Conservation (phyloP, 2,797 vertebrate species). For the Delichon dasypus region DNA sequence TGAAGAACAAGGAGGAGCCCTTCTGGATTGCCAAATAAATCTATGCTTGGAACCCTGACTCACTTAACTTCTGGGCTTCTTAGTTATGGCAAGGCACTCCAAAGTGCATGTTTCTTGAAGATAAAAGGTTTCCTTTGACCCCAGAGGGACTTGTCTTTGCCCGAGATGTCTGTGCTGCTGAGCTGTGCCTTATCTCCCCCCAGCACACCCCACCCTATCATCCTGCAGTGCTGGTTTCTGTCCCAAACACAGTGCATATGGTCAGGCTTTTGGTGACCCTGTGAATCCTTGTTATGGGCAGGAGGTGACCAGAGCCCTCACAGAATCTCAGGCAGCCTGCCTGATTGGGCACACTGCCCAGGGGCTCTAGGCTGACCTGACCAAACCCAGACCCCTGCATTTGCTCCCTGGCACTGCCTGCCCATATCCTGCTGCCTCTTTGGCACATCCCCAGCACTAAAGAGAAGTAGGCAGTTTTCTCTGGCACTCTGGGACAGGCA, state of each 20-base stretch:
- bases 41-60: not conserved
- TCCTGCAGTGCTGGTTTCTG: not conserved
- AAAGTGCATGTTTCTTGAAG: conserved; percentile 6
- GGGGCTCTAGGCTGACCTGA: not conserved
- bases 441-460: not conserved
- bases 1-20: conserved; percentile 5
- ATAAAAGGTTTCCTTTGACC: conserved; percentile 29
- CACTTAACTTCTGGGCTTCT: conserved; percentile 10
- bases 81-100: conserved; percentile 1
- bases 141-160: conserved; percentile 19
- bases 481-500: not conserved
- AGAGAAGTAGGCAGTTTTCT: not conserved
- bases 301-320: not conserved
- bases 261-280: not conserved
- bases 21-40: conserved; percentile 39
- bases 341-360: not conserved
- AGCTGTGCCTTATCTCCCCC: not conserved
- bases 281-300: not conserved
- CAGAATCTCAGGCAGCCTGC: not conserved
- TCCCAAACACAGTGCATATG: fast-evolving
- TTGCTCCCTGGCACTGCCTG: not conserved
- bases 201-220: not conserved
- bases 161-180: not conserved
- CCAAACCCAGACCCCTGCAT: not conserved
- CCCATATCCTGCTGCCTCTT: not conserved